phyloP scores from a whole-genome alignment of 2,797 vertebrate species.

The Triplophysa yarkandensis region DNA sequence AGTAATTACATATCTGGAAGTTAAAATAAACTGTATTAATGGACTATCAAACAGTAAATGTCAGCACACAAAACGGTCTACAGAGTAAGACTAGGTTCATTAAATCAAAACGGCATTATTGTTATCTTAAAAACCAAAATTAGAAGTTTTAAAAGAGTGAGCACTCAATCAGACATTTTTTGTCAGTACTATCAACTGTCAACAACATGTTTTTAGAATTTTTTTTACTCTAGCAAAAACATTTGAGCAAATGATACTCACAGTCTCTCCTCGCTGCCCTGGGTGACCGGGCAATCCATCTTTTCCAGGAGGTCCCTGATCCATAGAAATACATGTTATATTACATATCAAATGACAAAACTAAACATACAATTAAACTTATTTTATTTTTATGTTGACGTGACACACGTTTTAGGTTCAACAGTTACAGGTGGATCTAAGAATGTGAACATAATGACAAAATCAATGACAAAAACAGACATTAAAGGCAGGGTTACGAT shows the following conservation, averaged over 20 bases:
- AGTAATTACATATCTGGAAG: slow-evolving; percentile 4
- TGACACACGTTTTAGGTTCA: not conserved
- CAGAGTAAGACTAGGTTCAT: not conserved
- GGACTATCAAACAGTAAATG: not conserved
- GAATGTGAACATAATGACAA: too few species aligned
- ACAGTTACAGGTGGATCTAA: too few species aligned
- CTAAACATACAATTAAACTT: slow-evolving; percentile 24
- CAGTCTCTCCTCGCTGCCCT: slow-evolving; percentile 95
- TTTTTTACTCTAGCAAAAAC: slow-evolving; percentile 68
- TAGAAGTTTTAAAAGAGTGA: not conserved
- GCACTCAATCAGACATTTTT: not conserved
- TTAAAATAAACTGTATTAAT: not conserved
- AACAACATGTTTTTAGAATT: not conserved
- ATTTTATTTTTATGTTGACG: slow-evolving; percentile 25
- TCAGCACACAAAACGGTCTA: not conserved
- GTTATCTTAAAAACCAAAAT: not conserved
- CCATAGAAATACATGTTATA: slow-evolving; percentile 46
- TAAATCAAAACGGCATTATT: not conserved
- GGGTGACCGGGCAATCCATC: slow-evolving; percentile 96
- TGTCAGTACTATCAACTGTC: slow-evolving; percentile 3
- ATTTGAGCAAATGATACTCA: slow-evolving; percentile 80
- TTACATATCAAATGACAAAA: not conserved
- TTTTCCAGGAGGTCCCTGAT: slow-evolving; percentile 93
- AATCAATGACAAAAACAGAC: not conserved
- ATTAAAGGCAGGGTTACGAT: not conserved